Percentiles rank a stretch among this genome's conserved stretches.
These are phyloP conservation scores for Callitettix versicolor DNA, from an alignment of 1,140 invertebrate genomes.

Conservation along the genomic window DNA sequence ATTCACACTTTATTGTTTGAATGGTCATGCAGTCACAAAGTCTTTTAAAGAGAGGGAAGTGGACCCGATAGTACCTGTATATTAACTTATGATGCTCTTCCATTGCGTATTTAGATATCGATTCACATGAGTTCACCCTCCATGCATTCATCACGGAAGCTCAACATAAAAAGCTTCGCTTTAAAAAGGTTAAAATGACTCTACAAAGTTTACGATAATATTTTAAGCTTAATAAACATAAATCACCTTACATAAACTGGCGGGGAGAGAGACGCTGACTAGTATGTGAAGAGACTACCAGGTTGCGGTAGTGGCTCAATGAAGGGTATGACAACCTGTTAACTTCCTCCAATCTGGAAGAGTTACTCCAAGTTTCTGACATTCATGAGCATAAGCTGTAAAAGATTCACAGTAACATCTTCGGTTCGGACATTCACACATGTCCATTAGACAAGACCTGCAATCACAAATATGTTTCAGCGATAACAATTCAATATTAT, in stretches of 20 bases:
- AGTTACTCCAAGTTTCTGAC: constrained; percentile 59
- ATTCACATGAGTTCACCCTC: no score
- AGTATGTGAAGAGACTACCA: constrained; percentile 17
- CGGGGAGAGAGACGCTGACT: constrained; percentile 20
- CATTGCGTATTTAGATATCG: no score
- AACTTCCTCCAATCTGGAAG: constrained; percentile 51
- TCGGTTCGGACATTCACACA: constrained; percentile 75
- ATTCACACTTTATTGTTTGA: no score
- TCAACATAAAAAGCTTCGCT: no score
- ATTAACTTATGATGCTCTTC: no score
- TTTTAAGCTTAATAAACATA: no score
- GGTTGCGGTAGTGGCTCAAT: constrained; percentile 28
- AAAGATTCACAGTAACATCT: constrained; percentile 83
- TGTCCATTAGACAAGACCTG: constrained; percentile 75
- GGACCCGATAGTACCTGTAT: no score
- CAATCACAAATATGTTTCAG: constrained; percentile 20
- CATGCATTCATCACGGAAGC: no score
- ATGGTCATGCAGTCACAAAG: no score
- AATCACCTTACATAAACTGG: neutral
- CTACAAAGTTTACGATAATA: no score
- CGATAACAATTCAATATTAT: neutral
- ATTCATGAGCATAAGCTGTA: constrained; percentile 78
- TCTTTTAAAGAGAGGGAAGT: no score
- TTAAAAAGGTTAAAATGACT: no score
- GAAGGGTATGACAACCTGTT: constrained; percentile 41